Conservation (phyloP, 2,888 invertebrate genomes). For the Artemia sp. region DNA sequence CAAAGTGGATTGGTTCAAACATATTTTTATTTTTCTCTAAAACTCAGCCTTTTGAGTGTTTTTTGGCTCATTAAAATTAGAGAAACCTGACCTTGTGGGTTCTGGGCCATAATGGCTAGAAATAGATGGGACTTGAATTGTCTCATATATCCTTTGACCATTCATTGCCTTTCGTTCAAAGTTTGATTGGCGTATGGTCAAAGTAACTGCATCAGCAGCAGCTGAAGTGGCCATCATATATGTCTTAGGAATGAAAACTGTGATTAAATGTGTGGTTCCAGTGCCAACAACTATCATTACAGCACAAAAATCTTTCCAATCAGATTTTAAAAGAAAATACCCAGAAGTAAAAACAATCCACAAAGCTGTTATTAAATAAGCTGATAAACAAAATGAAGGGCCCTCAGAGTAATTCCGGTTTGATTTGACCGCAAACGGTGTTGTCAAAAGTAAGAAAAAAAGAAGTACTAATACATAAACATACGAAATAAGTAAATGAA, state of each 20-base stretch:
- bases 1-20: too few relatives aligned
- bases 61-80: neutral
- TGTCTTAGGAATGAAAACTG: conserved; percentile 49
- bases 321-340: conserved; percentile 32
- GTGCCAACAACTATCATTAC: conserved; percentile 45
- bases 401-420: conserved; percentile 52
- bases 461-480: conserved; percentile 47
- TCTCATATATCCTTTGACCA: neutral
- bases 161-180: neutral
- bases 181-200: conserved; percentile 27
- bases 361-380: conserved; percentile 38
- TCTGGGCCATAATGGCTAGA: neutral
- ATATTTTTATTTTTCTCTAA: neutral
- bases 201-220: conserved; percentile 40
- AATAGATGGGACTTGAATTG: neutral
- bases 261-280: conserved; percentile 43
- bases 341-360: conserved; percentile 47
- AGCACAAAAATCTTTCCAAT: conserved; percentile 39
- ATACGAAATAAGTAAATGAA: conserved; percentile 37
- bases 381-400: conserved; percentile 35
- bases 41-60: neutral
- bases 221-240: conserved; percentile 48
- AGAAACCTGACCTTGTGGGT: neutral
- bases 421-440: conserved; percentile 44
- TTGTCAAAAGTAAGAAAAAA: conserved; percentile 39